A percentile compares a stretch with the other conserved stretches of the same genome.
These are phyloP conservation scores for Incurvaria masculella DNA, from an alignment of 2,888 invertebrate species.

Conservation along the genomic window DNA sequence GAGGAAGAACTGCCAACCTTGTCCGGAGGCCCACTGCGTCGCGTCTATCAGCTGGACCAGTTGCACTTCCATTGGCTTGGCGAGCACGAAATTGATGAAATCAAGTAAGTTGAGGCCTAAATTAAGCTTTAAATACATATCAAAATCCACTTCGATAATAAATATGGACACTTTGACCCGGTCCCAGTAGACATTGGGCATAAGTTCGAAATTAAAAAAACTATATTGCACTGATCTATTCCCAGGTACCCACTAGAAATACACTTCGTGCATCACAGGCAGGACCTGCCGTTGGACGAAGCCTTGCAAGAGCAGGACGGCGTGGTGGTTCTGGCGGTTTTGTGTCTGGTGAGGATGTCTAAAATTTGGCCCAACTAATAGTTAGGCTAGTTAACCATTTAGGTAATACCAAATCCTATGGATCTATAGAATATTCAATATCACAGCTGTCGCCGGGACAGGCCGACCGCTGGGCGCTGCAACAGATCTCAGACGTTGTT, in stretches of 20 bases:
- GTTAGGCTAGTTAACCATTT: no score
- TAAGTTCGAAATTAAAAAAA: slow-evolving; percentile 22
- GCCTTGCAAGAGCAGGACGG: slow-evolving; percentile 32
- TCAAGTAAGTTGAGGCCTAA: slow-evolving; percentile 54
- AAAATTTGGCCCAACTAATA: no score
- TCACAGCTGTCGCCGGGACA: no score
- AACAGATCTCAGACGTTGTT: no score
- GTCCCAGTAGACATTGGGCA: no score
- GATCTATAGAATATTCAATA: no score
- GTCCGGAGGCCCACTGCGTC: slow-evolving; percentile 58
- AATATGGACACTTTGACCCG: no score
- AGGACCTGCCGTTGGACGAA: slow-evolving; percentile 27
- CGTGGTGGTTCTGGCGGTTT: slow-evolving; percentile 37
- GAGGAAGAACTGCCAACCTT: slow-evolving; percentile 33
- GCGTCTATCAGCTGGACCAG: slow-evolving; percentile 63
- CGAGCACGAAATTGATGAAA: slow-evolving; percentile 72
- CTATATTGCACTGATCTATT: slow-evolving; percentile 1
- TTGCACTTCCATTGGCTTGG: slow-evolving; percentile 85
- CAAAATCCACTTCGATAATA: no score
- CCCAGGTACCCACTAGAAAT: slow-evolving; percentile 42
- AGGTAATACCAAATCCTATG: no score
- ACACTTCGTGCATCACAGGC: slow-evolving; percentile 38
- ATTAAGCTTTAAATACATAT: no score
- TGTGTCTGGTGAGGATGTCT: slow-evolving; percentile 30
- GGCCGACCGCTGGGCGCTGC: no score